Evolutionary conservation across 2,888 invertebrate species (phyloP).

Genomic region (Heliconius ethilla): DNA sequence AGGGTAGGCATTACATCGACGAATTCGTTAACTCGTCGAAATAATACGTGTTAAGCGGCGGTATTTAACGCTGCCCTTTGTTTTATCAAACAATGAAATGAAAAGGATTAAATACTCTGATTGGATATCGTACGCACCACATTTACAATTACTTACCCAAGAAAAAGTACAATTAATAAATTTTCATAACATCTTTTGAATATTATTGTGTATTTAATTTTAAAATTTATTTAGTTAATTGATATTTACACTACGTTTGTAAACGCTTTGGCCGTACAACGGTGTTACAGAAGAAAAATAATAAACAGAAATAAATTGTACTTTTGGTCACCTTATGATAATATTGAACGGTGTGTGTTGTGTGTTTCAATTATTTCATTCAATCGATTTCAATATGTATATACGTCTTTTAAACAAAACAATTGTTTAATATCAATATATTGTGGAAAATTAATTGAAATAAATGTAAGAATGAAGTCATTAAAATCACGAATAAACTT

Average conservation of each 20-base stretch:
- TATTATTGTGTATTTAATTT: conserved; percentile 7
- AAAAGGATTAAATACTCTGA: too few relatives aligned
- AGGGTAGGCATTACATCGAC: too few relatives aligned
- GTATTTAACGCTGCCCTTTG: too few relatives aligned
- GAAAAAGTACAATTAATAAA: neutral
- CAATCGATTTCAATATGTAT: neutral
- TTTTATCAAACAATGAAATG: too few relatives aligned
- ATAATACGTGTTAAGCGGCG: too few relatives aligned
- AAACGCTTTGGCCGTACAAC: conserved; percentile 21
- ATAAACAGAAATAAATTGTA: conserved; percentile 25
- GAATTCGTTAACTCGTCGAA: too few relatives aligned
- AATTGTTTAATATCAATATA: neutral
- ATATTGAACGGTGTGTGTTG: neutral
- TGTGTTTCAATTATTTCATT: neutral
- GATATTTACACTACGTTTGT: conserved; percentile 25
- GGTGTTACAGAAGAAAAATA: conserved; percentile 21
- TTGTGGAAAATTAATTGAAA: too few relatives aligned
- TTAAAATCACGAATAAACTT: too few relatives aligned
- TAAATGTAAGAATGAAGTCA: too few relatives aligned
- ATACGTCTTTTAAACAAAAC: neutral
- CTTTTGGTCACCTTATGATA: conserved; percentile 9
- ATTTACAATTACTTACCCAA: neutral
- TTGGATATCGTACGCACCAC: too few relatives aligned
- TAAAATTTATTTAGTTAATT: neutral
- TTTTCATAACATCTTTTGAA: neutral